Evolutionary conservation across 2,888 invertebrate genomes (phyloP), one percentile per base, ranked within the genome.

Genomic region (Pseudanteris insignis): DNA sequence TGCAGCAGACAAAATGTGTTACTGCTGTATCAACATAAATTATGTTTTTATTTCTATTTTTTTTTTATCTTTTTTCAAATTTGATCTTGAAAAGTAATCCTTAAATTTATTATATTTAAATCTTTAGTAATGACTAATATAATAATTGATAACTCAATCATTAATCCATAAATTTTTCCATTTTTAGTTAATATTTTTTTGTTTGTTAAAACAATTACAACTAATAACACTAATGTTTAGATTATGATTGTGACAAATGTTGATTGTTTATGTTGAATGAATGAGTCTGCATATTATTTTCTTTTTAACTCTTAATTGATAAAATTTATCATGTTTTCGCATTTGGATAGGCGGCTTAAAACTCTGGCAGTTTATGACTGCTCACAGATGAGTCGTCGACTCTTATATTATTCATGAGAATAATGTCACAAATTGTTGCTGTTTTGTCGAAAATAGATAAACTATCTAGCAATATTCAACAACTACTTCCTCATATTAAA

Each of bases 371-470:
- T 30, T 11, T 13, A 25, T 8, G 25, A 24, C 10, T 36, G 13
- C 28, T 47, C 36, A 40, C 33, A 18, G 38, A 18, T 38, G 55
- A 55, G 28, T 41, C 34, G 29, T 21, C 15, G 2, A 14, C 10
- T 46, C 12, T 7, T 14, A 2, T n/a, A 9, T 21, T 11, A 33
- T 5, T 24, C 21, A 25, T 43, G 10, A 36, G 28, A 29, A 44
- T 5, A 40, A 58, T 58, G 58, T 44, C 50, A 9, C 44, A 44
- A 10, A 13, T 30, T 10, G 10, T 58, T 26, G 46, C 24, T 10
- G 46, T 59, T 59, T 51, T 59, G 8, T 51, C 59, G 9, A 51
- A 51, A 46, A 38, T 59, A 29, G 46, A 44, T 10, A 51, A 46
- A 46, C n/a, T 59, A 11, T 51, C 59, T 24, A 26, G 2, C 32